Conservation (phyloP, 2,888 invertebrate species). For the Acleris emargana region DNA sequence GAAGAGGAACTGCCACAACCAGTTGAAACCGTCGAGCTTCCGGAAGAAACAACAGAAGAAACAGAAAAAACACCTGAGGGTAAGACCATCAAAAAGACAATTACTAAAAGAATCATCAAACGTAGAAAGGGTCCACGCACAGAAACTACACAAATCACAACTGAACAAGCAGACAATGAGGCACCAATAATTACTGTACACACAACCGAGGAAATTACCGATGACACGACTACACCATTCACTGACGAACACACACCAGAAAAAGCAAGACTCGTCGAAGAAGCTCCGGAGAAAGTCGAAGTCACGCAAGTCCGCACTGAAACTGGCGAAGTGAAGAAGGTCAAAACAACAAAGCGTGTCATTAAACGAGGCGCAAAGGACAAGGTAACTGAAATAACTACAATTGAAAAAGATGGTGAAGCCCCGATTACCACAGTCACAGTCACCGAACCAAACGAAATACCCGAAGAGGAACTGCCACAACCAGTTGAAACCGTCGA, state of each 20-base stretch:
- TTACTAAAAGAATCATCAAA: not conserved
- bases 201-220: slow-evolving; percentile 2
- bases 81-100: slow-evolving; percentile 3
- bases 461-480: slow-evolving; percentile 20
- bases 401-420: slow-evolving; percentile 52
- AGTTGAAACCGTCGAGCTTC: slow-evolving; percentile 60
- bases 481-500: slow-evolving; percentile 49
- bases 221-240: not conserved
- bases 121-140: slow-evolving; percentile 3
- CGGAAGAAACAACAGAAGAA: slow-evolving; percentile 57
- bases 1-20: slow-evolving; percentile 55
- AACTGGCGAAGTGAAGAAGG: slow-evolving; percentile 4
- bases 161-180: not conserved
- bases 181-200: slow-evolving; percentile 2
- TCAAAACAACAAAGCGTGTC: slow-evolving; percentile 31
- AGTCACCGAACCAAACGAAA: slow-evolving; percentile 32
- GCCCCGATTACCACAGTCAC: slow-evolving; percentile 52
- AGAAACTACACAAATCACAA: slow-evolving; percentile 12
- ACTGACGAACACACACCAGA: not conserved
- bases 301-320: slow-evolving; percentile 20
- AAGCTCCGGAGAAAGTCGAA: slow-evolving; percentile 4
- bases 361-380: slow-evolving; percentile 49
- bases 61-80: slow-evolving; percentile 16
- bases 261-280: not conserved
- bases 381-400: slow-evolving; percentile 44